A percentile compares a stretch with the other conserved stretches of the same genome.
These are phyloP conservation scores for Virgularia gustaviana DNA, from an alignment of 92 coral and sea anemone genomes.

Conservation along the genomic window DNA sequence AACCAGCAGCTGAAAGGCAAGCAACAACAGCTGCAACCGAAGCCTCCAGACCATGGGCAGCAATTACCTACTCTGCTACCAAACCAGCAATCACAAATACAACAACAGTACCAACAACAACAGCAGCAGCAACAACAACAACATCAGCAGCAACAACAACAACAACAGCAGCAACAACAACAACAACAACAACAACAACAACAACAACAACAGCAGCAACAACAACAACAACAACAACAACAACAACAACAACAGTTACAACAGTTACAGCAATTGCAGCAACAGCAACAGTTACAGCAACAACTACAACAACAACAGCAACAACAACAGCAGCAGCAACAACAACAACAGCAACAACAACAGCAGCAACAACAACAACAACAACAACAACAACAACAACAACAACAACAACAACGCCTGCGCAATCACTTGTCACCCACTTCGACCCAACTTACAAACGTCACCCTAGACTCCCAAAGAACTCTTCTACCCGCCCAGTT, in stretches of 20 bases:
- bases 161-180: conserved; percentile 61
- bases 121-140: conserved; percentile 92
- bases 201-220: conserved; percentile 63
- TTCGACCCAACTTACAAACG: background rate
- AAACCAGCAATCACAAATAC: conserved; percentile 22
- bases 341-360: conserved; percentile 32
- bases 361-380: conserved; percentile 44
- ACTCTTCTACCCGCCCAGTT: background rate
- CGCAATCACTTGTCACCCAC: conserved; percentile 39
- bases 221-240: conserved; percentile 30
- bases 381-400: conserved; percentile 1
- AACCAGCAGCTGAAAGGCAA: conserved; percentile 4
- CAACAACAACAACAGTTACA: conserved; percentile 44
- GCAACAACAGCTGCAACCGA: conserved; percentile 22
- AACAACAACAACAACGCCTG: conserved; percentile 45
- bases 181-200: conserved; percentile 32
- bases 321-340: conserved; percentile 48
- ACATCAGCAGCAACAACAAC: conserved; percentile 71
- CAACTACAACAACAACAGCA: conserved; percentile 32
- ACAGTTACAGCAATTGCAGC: conserved; percentile 39
- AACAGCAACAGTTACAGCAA: conserved; percentile 47
- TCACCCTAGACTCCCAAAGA: background rate
- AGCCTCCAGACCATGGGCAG: background rate
- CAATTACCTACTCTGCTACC: conserved; percentile 9
- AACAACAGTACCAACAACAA: conserved; percentile 72